Evolutionary conservation across 2,113 vertebrate species (phyloP).

Genomic region (Megaleporinus macrocephalus): DNA sequence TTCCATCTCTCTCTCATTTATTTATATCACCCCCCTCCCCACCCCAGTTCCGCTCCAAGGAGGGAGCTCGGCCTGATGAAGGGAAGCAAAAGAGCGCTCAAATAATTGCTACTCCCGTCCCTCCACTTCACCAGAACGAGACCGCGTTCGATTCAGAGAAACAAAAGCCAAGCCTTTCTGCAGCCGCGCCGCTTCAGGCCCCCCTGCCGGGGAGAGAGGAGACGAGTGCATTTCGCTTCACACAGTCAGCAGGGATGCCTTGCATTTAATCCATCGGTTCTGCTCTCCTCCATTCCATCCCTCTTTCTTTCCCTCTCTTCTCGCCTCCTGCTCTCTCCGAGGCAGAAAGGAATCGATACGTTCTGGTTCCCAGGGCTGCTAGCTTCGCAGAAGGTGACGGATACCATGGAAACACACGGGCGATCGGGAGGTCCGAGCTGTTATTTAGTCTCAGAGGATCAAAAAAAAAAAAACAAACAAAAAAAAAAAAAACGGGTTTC

Average conservation of each 20-base stretch:
- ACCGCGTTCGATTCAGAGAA: conserved; percentile 13
- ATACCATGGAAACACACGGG: conserved; percentile 49
- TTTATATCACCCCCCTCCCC: conserved; percentile 45
- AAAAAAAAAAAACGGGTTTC: conserved; percentile 31
- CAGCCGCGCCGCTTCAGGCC: conserved; percentile 4
- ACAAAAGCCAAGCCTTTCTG: conserved; percentile 38
- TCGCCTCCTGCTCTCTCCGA: background rate
- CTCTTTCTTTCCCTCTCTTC: background rate
- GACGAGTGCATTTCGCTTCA: conserved; percentile 12
- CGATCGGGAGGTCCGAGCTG: conserved; percentile 18
- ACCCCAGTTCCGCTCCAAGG: conserved; percentile 26
- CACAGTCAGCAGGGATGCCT: conserved; percentile 2
- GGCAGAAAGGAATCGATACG: conserved; percentile 70
- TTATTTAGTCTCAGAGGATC: conserved; percentile 40
- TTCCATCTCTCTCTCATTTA: conserved; percentile 33
- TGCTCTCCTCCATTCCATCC: background rate
- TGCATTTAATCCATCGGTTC: conserved; percentile 25
- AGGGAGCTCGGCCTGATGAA: conserved; percentile 32
- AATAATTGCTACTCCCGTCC: conserved; percentile 41
- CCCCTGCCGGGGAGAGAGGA: conserved; percentile 17
- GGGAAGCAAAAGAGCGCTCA: conserved; percentile 27
- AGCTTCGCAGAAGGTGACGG: conserved; percentile 40
- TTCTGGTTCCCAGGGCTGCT: conserved; percentile 63
- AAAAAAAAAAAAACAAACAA: too few species aligned
- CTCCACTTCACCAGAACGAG: conserved; percentile 20